phyloP scores from a whole-genome alignment of 2,797 vertebrate genomes.

The Eulemur coronatus region DNA sequence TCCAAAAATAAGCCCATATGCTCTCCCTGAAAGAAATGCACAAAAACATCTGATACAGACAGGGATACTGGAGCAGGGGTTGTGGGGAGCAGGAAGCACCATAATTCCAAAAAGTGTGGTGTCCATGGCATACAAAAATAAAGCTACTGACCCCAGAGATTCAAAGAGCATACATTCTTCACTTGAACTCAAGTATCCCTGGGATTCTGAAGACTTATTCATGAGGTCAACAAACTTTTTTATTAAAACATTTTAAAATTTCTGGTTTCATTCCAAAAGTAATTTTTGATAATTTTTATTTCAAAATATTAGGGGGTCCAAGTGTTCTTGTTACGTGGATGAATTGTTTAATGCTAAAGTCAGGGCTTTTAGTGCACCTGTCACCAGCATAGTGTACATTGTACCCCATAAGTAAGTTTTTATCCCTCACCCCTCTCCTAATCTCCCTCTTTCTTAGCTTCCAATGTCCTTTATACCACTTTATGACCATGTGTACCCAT shows the following conservation, averaged over 20 bases:
- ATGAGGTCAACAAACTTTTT: not conserved
- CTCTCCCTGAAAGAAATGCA: not conserved
- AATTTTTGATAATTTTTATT: not conserved
- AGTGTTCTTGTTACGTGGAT: not conserved
- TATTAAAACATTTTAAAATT: not conserved
- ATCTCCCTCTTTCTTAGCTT: not conserved
- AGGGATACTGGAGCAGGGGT: not conserved
- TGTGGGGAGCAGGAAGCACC: not conserved
- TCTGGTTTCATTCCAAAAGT: not conserved
- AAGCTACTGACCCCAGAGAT: not conserved
- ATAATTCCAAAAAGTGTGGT: not conserved
- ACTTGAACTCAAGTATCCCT: not conserved
- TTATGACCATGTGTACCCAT: not conserved
- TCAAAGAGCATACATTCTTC: not conserved
- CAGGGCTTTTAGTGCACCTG: not conserved
- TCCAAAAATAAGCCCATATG: not conserved
- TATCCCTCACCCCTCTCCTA: not conserved
- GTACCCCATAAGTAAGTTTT: not conserved
- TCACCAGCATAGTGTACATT: not conserved
- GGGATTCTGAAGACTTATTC: not conserved
- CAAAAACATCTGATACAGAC: not conserved
- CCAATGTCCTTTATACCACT: not conserved
- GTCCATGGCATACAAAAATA: not conserved
- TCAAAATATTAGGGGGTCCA: not conserved
- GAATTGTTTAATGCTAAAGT: not conserved